A percentile compares a stretch with the other conserved stretches of the same genome.
phyloP scores from a whole-genome alignment of 2,113 vertebrate genomes.

The Salminus brasiliensis region DNA sequence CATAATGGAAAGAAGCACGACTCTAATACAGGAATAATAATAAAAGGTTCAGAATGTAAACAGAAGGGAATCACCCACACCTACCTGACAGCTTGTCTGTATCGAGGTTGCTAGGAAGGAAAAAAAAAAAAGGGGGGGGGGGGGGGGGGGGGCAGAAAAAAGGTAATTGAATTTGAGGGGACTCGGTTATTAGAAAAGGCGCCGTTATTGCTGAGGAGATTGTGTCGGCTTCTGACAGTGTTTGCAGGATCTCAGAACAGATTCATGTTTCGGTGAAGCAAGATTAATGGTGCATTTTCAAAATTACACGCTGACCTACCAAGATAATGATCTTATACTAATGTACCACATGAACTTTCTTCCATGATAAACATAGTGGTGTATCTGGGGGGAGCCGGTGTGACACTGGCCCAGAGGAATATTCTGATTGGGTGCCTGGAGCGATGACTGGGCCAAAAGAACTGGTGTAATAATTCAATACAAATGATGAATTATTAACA shows the following conservation, averaged over 20 bases:
- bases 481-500: no score
- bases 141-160: constrained; percentile 48
- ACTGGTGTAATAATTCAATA: no score
- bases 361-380: neutral
- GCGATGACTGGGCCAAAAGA: no score
- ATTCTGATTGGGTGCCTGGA: no score
- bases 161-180: constrained; percentile 52
- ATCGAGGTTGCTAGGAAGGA: constrained; percentile 87
- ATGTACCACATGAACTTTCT: neutral
- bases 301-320: neutral
- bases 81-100: constrained; percentile 93
- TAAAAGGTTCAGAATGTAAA: neutral
- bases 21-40: neutral
- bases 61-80: constrained; percentile 61
- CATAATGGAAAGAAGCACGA: neutral
- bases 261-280: neutral
- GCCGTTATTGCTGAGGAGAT: constrained; percentile 25
- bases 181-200: constrained; percentile 13
- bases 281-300: no score
- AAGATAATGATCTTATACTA: constrained; percentile 11
- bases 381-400: no score
- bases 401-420: no score
- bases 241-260: neutral
- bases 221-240: neutral
- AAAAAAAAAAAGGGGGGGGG: constrained; percentile 31